phyloP scores from a whole-genome alignment of 2,113 vertebrate genomes.

The Xyrauchen texanus region DNA sequence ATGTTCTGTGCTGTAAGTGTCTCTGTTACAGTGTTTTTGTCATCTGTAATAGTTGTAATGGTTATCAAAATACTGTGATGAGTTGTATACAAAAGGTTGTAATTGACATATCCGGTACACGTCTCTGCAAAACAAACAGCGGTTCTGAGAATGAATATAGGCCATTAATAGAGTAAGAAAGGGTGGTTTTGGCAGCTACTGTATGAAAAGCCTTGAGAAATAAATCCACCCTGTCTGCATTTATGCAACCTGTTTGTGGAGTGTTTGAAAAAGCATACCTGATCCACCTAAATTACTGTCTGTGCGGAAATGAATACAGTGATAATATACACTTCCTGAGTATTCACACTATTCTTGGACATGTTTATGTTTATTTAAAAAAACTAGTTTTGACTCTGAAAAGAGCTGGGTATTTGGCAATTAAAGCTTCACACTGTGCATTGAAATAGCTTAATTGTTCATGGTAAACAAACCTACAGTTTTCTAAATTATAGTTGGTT shows the following conservation, averaged over 20 bases:
- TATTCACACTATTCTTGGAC: not conserved
- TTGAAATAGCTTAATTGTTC: not conserved
- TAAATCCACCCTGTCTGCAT: slow-evolving; percentile 7
- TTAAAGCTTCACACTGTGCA: not conserved
- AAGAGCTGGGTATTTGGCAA: too few species aligned
- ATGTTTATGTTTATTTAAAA: not conserved
- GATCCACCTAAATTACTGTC: slow-evolving; percentile 33
- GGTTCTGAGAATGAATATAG: slow-evolving; percentile 21
- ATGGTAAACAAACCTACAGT: not conserved
- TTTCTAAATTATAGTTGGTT: not conserved
- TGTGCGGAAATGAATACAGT: slow-evolving; percentile 18
- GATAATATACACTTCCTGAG: not conserved
- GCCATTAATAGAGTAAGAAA: slow-evolving; percentile 35
- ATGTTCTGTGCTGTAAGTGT: not conserved
- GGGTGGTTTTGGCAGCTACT: slow-evolving; percentile 33
- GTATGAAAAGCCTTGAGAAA: slow-evolving; percentile 23
- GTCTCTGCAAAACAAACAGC: slow-evolving; percentile 1
- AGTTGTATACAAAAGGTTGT: slow-evolving; percentile 19
- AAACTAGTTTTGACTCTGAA: too few species aligned
- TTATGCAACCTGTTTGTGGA: slow-evolving; percentile 42
- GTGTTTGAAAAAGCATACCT: slow-evolving; percentile 43
- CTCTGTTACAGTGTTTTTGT: not conserved
- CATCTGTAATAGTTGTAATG: slow-evolving; percentile 32
- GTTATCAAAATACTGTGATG: slow-evolving; percentile 8
- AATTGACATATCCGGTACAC: slow-evolving; percentile 7